Conservation (phyloP, 2,797 vertebrate species). For the Furcifer pardalis region DNA sequence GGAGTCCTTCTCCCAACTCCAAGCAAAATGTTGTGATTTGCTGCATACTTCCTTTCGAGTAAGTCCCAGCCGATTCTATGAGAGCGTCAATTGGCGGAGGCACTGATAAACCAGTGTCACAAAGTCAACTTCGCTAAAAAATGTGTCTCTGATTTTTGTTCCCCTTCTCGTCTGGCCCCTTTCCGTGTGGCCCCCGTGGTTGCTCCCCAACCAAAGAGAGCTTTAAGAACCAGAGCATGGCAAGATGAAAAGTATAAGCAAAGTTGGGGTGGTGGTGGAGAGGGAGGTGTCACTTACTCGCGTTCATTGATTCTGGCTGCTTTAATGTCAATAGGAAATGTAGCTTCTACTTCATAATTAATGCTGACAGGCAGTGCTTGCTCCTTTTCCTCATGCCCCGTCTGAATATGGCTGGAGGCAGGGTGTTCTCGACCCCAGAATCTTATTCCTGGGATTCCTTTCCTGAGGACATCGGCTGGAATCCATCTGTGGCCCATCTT, state of each 20-base stretch:
- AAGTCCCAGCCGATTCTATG: too few species aligned
- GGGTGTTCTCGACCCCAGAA: not conserved
- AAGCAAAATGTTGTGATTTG: too few species aligned
- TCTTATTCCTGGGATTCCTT: constrained; percentile 27
- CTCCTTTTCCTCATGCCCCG: not conserved
- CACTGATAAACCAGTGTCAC: too few species aligned
- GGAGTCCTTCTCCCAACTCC: too few species aligned
- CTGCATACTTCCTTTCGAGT: too few species aligned
- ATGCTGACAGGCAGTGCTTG: constrained; percentile 22
- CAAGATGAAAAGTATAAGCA: not conserved
- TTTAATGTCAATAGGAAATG: constrained; percentile 33
- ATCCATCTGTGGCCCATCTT: constrained; percentile 30
- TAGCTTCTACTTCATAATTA: constrained; percentile 15
- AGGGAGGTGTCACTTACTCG: not conserved
- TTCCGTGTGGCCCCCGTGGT: not conserved
- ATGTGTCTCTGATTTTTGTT: not conserved
- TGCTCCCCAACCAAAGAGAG: not conserved
- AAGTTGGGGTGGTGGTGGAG: not conserved
- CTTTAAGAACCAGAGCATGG: not conserved
- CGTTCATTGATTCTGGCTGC: constrained; percentile 1
- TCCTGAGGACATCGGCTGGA: constrained; percentile 25
- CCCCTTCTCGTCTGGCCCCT: not conserved
- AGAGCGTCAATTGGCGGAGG: not conserved
- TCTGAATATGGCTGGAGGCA: constrained; percentile 1
- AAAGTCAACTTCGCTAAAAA: not conserved